Evolutionary conservation across 53 echinoderm and acorn worm genomes (phyloP).

Genomic region (Crossaster papposus): DNA sequence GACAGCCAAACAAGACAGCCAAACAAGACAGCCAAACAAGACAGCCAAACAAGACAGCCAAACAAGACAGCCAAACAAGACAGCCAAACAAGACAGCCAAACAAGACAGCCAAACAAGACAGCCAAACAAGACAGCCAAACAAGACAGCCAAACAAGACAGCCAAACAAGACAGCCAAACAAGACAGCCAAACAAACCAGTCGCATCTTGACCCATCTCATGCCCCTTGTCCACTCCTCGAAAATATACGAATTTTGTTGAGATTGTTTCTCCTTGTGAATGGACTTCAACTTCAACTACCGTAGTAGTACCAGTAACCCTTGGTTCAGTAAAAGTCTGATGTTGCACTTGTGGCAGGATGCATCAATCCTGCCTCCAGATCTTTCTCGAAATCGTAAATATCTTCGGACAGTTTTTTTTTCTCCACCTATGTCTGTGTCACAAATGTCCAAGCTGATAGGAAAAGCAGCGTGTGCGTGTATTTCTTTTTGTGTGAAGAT

Average conservation of each 20-base stretch:
- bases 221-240: not conserved
- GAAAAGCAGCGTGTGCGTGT: not conserved
- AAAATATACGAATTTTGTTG: not conserved
- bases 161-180: no score
- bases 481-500: slow-evolving; percentile 10
- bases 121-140: no score
- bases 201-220: not conserved
- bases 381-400: slow-evolving; percentile 16
- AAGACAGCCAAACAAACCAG: not conserved
- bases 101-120: no score
- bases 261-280: not conserved
- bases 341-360: slow-evolving; percentile 8
- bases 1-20: no score
- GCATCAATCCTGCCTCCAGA: not conserved
- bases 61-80: no score
- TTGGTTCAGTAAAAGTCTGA: slow-evolving; percentile 5
- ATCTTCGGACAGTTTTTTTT: not conserved
- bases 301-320: not conserved
- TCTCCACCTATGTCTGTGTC: not conserved
- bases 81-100: no score
- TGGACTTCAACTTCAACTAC: not conserved
- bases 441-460: not conserved
- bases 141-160: no score
- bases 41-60: no score
- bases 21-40: no score